phyloP scores from a whole-genome alignment of 1,140 invertebrate species.

The Drosophila fuyamai region DNA sequence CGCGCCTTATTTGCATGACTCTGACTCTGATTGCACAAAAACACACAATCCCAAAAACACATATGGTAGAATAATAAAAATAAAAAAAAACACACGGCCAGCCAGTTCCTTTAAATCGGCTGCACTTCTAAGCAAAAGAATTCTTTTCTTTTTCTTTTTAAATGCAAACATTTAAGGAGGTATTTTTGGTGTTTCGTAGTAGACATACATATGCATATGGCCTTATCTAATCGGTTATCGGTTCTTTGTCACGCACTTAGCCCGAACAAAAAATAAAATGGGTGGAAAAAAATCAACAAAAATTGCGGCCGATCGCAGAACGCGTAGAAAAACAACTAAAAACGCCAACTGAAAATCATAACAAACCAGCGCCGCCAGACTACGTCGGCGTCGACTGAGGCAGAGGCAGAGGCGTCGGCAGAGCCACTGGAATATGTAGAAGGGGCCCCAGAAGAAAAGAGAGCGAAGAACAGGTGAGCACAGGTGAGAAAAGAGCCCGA shows the following conservation, averaged over 20 bases:
- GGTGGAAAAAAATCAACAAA: constrained; percentile 24
- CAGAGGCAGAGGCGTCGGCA: constrained; percentile 22
- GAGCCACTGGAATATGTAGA: constrained; percentile 5
- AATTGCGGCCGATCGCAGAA: constrained; percentile 80
- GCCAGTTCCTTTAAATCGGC: constrained; percentile 17
- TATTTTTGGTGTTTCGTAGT: not conserved
- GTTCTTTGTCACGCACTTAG: constrained; percentile 41
- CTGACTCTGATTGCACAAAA: constrained; percentile 18
- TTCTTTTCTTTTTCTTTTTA: too few relatives aligned
- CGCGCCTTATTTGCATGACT: constrained; percentile 43
- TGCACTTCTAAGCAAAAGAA: not conserved
- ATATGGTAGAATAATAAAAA: not conserved
- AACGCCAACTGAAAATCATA: constrained; percentile 79
- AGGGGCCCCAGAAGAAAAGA: not conserved
- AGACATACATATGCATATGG: constrained; percentile 9
- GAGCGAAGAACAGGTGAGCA: constrained; percentile 26
- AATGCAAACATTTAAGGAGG: constrained; percentile 23
- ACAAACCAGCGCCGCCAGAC: constrained; percentile 71
- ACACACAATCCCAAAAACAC: not conserved
- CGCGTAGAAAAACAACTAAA: constrained; percentile 81
- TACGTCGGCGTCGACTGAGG: constrained; percentile 27
- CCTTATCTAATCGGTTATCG: constrained; percentile 46
- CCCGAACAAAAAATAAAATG: constrained; percentile 12
- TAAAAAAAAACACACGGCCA: not conserved
- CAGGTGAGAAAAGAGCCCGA: constrained; percentile 12